Base-by-base conservation (phyloP, 1,140 invertebrate species). In the Helicoverpa armigera region DNA sequence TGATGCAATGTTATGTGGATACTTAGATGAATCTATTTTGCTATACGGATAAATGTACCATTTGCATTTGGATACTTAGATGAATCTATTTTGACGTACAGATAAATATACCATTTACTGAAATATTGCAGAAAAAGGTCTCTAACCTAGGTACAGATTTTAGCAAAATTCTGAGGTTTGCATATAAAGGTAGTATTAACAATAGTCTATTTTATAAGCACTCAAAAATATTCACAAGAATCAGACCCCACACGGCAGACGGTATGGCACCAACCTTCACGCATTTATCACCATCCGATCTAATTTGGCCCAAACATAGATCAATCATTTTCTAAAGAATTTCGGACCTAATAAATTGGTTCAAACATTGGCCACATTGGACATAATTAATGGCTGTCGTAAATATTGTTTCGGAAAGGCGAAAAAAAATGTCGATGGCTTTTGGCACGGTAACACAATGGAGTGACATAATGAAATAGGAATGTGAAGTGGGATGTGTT, bases 251-350 rank as follows among this genome's bases (percentile, higher is more conserved):
- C 74, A n/a, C n/a, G 12, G 61, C 83, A 91, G 89, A 91, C 89
- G 84, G 88, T 83, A 82, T 85, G 89, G 89, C 89, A 86, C 88
- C 84, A 51, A 51, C 35, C 61, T 43, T 70, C 48, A 3, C 16
- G 14, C 23, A 29, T 72, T 53, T 72, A 72, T 72, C 50, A 29
- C 69, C 69, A n/a, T 14, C 23, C 87, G 18, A 73, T 35, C 74
- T 63, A 69, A 43, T 43, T 65, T 69, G 43, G 23, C 63, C 73
- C 50, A 16, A 80, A 81, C 53, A 43, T 69, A 51, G 63, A 61
- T 60, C 72, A 75, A 72, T 76, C 43, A 72, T 81, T 81, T 63
- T n/a, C 16, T 60, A 76, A 76, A 50, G 56, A 76, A 76, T 60
- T 50, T 61, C 31, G 65, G 43, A 51, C 43, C 73, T 51, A 51